Percentiles rank a stretch among this genome's conserved stretches.
These are phyloP conservation scores for Microctonus hyperodae DNA, from an alignment of 2,888 invertebrate species.

Conservation along the genomic window DNA sequence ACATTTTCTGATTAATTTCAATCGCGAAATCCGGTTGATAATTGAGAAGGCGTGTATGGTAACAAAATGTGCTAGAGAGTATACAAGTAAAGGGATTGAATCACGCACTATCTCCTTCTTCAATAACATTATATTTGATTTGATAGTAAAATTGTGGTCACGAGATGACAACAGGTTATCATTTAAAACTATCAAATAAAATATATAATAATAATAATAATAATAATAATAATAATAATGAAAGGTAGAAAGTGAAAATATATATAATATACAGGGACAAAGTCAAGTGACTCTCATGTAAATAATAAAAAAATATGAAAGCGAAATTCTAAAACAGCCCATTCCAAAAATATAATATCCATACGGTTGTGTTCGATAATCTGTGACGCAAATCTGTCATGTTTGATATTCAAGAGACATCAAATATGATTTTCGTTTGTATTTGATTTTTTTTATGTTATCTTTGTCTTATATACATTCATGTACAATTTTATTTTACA, in stretches of 20 bases:
- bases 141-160: neutral
- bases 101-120: neutral
- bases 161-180: conserved; percentile 4
- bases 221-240: too few relatives aligned
- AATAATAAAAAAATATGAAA: conserved; percentile 28
- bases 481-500: neutral
- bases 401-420: conserved; percentile 1
- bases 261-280: conserved; percentile 24
- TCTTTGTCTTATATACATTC: neutral
- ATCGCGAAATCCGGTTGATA: neutral
- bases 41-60: neutral
- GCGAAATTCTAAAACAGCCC: conserved; percentile 40
- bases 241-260: neutral
- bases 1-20: conserved; percentile 1
- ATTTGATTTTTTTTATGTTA: neutral
- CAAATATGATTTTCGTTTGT: conserved; percentile 8
- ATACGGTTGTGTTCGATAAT: conserved; percentile 2
- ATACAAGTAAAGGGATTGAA: neutral
- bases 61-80: neutral
- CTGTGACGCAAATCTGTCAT: conserved; percentile 15
- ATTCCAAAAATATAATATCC: too few relatives aligned
- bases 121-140: neutral
- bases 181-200: neutral
- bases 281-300: conserved; percentile 28
- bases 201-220: neutral